Evolutionary conservation across 2,113 vertebrate genomes (phyloP).

Genomic region (Sorex fumeus): DNA sequence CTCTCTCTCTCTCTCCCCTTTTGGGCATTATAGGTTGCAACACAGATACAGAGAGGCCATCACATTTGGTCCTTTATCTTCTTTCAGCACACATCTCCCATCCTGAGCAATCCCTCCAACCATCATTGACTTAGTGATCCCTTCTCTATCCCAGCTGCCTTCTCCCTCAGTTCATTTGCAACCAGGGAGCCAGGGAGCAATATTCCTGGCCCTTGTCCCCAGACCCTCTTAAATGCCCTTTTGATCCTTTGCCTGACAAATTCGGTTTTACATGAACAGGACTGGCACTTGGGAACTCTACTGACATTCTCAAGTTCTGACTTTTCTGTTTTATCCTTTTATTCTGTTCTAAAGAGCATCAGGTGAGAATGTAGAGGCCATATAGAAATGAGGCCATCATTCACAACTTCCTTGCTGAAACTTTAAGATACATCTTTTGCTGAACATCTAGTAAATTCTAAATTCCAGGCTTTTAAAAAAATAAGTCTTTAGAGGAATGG

Average conservation of each 20-base stretch:
- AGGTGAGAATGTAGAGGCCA: neutral
- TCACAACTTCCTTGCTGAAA: neutral
- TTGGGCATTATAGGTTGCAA: too few species aligned
- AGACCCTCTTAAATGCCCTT: neutral
- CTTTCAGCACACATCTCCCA: too few species aligned
- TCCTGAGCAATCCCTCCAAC: too few species aligned
- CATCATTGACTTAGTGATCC: too few species aligned
- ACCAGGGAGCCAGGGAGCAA: too few species aligned
- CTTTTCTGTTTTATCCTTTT: slow-evolving; percentile 60
- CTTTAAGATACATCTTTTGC: neutral
- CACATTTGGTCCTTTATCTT: too few species aligned
- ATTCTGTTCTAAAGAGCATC: neutral
- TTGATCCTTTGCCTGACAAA: slow-evolving; percentile 16
- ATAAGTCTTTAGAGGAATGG: too few species aligned
- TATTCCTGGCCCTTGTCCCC: too few species aligned
- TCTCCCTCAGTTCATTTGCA: too few species aligned
- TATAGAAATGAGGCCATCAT: neutral
- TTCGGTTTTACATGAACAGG: neutral
- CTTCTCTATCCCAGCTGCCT: too few species aligned
- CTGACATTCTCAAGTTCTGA: neutral
- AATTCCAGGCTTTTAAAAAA: neutral
- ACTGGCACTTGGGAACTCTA: neutral
- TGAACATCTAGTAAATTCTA: neutral
- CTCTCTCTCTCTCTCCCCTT: too few species aligned
- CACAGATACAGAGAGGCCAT: too few species aligned